Base-by-base conservation (phyloP, 2,797 vertebrate species). In the Chaunax sp. region DNA sequence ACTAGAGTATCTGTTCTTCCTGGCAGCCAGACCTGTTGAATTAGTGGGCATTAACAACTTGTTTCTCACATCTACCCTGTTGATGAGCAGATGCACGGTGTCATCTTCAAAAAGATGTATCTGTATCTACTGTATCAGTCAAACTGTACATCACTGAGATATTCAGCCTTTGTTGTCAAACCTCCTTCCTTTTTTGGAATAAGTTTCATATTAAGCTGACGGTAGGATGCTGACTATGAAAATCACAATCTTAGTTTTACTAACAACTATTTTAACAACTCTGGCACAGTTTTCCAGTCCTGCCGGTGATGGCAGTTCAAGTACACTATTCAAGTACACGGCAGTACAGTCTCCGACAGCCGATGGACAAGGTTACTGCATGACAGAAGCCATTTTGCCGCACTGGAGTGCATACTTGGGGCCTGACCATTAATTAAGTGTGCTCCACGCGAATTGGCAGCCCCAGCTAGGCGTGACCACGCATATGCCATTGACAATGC, bases 331-430 rank as follows among this genome's bases (percentile, higher is more conserved):
- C n/a, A n/a, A n/a, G 10, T 35, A 35, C 1, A 11, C 33, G 12
- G 33, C 33, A 2, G 33, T 35, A 35, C 33, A 11, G 45, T 28
- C 49, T 65, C 41, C 62, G 40, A 66, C 72, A 79, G 53, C 20
- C 52, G 18, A 37, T 41, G 69, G 37, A 40, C 81, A 91, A 89
- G 83, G 84, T 89, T 84, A 83, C 23, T 0, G 22, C 4, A 11
- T 37, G 19, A 30, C 23, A 77, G 84, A 28, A 76, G 86, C 82
- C 87, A 90, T 88, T 88, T 90, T 89, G 69, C 57, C 56, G 67
- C 49, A 74, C 68, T 38, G 45, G 56, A 56, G 20, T 9, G 47
- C 0, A 15, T 30, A 15, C 38, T 11, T 37, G 9, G 47, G 55
- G 46, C 49, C 53, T 19, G 51, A n/a, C 11, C 66, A 23, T 58